Base-by-base conservation (phyloP, 1,140 invertebrate species). In the Akabosia matsudoensis region DNA sequence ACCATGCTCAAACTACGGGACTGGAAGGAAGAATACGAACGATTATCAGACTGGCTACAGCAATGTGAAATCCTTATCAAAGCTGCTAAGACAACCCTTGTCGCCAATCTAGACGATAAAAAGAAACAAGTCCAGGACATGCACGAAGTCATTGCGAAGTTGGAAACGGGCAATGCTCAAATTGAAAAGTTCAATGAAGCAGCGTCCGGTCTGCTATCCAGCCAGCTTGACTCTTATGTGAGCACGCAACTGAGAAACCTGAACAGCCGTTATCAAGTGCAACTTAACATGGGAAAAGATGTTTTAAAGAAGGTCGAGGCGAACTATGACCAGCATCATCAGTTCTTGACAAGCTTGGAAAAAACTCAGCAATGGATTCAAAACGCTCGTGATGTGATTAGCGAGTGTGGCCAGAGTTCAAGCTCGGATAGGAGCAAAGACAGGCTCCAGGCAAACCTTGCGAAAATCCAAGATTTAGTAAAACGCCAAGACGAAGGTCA, bases 21-120 rank as follows among this genome's bases (percentile, higher is more conserved):
- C 75, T 96, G 94, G 84, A 96, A 96, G 84, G 94, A 96, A 82
- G 94, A 96, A 85, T 95, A 93, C 83, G 95, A 97, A 84, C 88
- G 92, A 74, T 85, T 96, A 10, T 95, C 93, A 75, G 93, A 96
- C 83, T 97, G 95, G 95, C 84, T 98, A 52, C 94, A 97, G 84
- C 93, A 96, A 83, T 94, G 94, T 82, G 94, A 97, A 82, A 93
- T 95, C 79, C 88, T 95, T 18, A 91, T 97, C 24, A 96, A 96
- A 84, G 92, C 94, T 33, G 92, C 96, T 81, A 95, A 96, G 83
- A 90, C 93, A 33, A 90, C 93, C 51, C 86, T 97, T 3, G 87
- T 94, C 22, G 88, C 93, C 1, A 94, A 91, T 81, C 86, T 94
- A 1, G 88, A 90, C 56, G 95, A 97, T 82, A 97, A 97, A 82